Evolutionary conservation across 2,888 invertebrate species (phyloP).

Genomic region (Tetragonisca angustula): DNA sequence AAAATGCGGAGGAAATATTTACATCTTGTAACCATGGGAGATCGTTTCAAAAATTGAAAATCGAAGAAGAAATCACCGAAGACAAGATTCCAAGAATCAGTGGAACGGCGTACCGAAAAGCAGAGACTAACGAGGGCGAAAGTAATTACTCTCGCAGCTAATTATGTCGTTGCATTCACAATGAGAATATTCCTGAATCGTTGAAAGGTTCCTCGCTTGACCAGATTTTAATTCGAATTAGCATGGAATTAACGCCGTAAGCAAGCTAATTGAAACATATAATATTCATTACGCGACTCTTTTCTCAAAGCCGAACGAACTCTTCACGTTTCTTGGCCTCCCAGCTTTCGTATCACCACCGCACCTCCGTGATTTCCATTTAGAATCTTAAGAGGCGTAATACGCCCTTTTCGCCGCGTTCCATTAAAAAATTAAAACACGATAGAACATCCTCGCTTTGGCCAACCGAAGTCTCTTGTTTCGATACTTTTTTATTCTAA

Average conservation of each 20-base stretch:
- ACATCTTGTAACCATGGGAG: not conserved
- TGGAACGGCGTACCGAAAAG: not conserved
- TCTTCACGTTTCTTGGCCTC: not conserved
- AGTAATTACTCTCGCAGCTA: constrained; percentile 33
- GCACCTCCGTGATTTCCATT: not conserved
- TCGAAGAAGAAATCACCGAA: not conserved
- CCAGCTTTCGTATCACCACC: not conserved
- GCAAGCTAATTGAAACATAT: constrained; percentile 36
- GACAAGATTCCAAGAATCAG: no score
- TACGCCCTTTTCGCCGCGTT: not conserved
- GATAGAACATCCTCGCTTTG: no score
- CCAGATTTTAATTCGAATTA: constrained; percentile 19
- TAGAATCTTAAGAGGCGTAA: not conserved
- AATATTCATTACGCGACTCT: constrained; percentile 19
- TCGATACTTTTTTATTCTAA: not conserved
- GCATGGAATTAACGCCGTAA: constrained; percentile 20
- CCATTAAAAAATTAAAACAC: not conserved
- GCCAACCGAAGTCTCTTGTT: not conserved
- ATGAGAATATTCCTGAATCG: constrained; percentile 21
- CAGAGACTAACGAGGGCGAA: constrained; percentile 3
- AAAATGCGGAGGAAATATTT: not conserved
- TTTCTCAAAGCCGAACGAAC: not conserved
- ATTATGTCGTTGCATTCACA: constrained; percentile 25
- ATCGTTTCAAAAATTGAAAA: not conserved
- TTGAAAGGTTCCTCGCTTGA: constrained; percentile 9